Percentiles rank a stretch among this genome's conserved stretches.
Conservation (phyloP, 1,140 invertebrate genomes). For the Linepithema humile region DNA sequence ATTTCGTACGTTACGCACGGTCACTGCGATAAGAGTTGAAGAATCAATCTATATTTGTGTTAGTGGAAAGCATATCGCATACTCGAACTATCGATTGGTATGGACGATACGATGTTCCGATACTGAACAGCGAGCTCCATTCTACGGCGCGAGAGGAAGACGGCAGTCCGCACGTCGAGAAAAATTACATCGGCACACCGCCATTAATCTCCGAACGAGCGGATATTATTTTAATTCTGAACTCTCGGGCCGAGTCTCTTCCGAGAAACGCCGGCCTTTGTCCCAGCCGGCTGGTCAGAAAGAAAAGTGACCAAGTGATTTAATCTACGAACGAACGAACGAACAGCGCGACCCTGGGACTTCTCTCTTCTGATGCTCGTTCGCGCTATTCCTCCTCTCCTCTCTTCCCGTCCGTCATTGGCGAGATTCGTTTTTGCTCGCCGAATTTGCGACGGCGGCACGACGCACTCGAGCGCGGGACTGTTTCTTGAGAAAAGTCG, state of each 20-base stretch:
- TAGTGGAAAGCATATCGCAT: not conserved
- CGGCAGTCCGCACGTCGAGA: constrained; percentile 62
- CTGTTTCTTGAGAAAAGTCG: constrained; percentile 47
- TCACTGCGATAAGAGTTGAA: not conserved
- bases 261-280: constrained; percentile 79
- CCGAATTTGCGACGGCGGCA: constrained; percentile 43
- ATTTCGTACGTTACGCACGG: not conserved
- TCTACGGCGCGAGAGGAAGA: constrained; percentile 3
- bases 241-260: constrained; percentile 73
- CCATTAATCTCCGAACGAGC: constrained; percentile 81
- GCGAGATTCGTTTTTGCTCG: constrained; percentile 65
- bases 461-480: not conserved
- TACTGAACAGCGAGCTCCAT: not conserved
- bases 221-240: constrained; percentile 82
- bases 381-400: constrained; percentile 35
- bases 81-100: not conserved
- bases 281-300: constrained; percentile 75
- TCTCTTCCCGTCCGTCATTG: constrained; percentile 43
- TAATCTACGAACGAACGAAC: constrained; percentile 74
- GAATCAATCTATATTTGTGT: not conserved
- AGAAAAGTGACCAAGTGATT: constrained; percentile 80
- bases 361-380: constrained; percentile 56
- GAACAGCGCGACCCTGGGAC: constrained; percentile 61
- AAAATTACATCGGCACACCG: constrained; percentile 77
- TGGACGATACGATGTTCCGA: not conserved